These are phyloP conservation scores for Ormyrus labotus DNA, from an alignment of 2,888 invertebrate genomes.

Conservation along the genomic window DNA sequence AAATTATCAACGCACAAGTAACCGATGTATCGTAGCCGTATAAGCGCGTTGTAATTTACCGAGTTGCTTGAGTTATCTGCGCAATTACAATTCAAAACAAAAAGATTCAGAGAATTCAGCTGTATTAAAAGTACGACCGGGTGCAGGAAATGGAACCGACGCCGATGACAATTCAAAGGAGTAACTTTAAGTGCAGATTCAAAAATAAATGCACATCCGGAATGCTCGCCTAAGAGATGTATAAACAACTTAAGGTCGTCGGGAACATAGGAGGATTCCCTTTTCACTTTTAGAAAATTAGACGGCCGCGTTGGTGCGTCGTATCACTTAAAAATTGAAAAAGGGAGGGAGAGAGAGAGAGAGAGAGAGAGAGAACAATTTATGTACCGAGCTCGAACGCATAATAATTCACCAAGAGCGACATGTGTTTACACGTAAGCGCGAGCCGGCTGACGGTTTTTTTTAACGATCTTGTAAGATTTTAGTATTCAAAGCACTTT, in stretches of 20 bases:
- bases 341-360: conserved; percentile 1
- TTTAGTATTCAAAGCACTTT: too few species aligned
- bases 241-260: conserved; percentile 34
- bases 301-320: neutral
- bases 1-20: too few species aligned
- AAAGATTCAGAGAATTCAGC: neutral
- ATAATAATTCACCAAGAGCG: conserved; percentile 18
- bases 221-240: neutral
- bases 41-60: neutral
- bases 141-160: neutral
- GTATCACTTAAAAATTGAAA: conserved; percentile 34
- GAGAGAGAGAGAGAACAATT: neutral
- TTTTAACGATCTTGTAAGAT: too few species aligned
- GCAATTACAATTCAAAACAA: neutral
- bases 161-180: neutral
- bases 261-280: conserved; percentile 6
- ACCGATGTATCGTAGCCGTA: too few species aligned
- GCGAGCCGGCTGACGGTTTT: conserved; percentile 21
- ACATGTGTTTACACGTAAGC: conserved; percentile 37
- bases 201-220: conserved; percentile 37
- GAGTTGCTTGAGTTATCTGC: neutral
- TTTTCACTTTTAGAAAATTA: conserved; percentile 42
- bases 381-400: conserved; percentile 21
- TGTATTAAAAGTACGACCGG: neutral
- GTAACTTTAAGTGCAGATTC: conserved; percentile 19